Evolutionary conservation across 1,140 invertebrate genomes (phyloP).

Genomic region (Drosophila neocordata): DNA sequence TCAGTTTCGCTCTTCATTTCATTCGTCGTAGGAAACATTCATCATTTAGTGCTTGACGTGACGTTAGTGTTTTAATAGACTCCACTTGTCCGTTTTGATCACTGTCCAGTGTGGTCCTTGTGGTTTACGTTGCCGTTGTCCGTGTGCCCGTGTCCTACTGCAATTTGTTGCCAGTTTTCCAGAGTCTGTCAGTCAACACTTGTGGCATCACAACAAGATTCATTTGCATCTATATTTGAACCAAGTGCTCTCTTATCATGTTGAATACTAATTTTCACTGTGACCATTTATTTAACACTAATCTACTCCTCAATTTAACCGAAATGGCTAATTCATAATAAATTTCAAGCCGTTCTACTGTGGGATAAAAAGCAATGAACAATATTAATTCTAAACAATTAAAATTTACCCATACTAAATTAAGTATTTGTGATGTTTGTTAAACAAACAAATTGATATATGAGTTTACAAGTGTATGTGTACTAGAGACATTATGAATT

Average conservation of each 20-base stretch:
- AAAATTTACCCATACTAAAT: too few species aligned
- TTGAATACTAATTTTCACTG: conserved; percentile 1
- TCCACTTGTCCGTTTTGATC: conserved; percentile 78
- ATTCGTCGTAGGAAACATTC: conserved; percentile 66
- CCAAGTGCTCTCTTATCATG: neutral
- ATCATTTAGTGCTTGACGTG: conserved; percentile 72
- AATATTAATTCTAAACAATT: too few species aligned
- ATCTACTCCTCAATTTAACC: too few species aligned
- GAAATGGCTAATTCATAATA: too few species aligned
- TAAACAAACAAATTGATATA: too few species aligned
- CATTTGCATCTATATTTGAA: conserved; percentile 72
- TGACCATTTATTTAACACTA: neutral
- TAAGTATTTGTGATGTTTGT: too few species aligned
- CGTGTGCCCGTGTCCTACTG: conserved; percentile 34
- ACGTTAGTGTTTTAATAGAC: conserved; percentile 80
- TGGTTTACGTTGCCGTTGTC: conserved; percentile 43
- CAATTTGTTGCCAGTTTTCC: conserved; percentile 33
- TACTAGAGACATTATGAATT: too few species aligned
- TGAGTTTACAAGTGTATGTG: too few species aligned
- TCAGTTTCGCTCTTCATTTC: conserved; percentile 35
- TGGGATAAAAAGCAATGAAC: too few species aligned
- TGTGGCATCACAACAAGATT: conserved; percentile 44
- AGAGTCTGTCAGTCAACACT: conserved; percentile 33
- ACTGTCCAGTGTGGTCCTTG: conserved; percentile 40
- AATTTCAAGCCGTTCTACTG: too few species aligned